These are phyloP conservation scores for Homarus gammarus DNA, from an alignment of 2,888 invertebrate genomes.

Conservation along the genomic window DNA sequence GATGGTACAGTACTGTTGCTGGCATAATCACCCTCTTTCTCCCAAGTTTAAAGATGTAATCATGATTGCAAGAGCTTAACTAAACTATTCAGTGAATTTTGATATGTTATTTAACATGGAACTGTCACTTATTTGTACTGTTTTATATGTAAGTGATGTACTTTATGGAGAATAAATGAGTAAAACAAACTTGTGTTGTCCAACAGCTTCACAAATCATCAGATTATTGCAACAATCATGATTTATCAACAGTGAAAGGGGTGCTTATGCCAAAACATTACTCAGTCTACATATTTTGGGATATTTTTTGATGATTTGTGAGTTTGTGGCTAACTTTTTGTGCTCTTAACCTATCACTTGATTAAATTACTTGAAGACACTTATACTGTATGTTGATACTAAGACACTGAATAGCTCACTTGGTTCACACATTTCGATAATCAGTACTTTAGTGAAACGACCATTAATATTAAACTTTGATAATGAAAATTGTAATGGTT, in stretches of 20 bases:
- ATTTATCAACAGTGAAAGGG: not conserved
- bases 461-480: too few species aligned
- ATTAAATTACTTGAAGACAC: too few species aligned
- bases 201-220: slow-evolving; percentile 62
- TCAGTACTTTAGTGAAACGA: too few species aligned
- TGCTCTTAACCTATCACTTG: not conserved
- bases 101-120: not conserved
- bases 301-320: slow-evolving; percentile 13
- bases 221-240: not conserved
- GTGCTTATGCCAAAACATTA: slow-evolving; percentile 9
- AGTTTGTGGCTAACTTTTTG: slow-evolving; percentile 12
- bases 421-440: too few species aligned
- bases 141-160: slow-evolving; percentile 43
- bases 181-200: slow-evolving; percentile 27
- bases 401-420: too few species aligned
- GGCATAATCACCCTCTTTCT: slow-evolving; percentile 4
- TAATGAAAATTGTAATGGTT: too few species aligned
- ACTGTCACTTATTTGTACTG: slow-evolving; percentile 23
- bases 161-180: slow-evolving; percentile 44
- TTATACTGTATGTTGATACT: too few species aligned
- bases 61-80: not conserved
- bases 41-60: not conserved
- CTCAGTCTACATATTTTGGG: not conserved
- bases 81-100: not conserved
- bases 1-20: not conserved